Evolutionary conservation across 2,888 invertebrate genomes (phyloP).

Genomic region (Dorcus hopei): DNA sequence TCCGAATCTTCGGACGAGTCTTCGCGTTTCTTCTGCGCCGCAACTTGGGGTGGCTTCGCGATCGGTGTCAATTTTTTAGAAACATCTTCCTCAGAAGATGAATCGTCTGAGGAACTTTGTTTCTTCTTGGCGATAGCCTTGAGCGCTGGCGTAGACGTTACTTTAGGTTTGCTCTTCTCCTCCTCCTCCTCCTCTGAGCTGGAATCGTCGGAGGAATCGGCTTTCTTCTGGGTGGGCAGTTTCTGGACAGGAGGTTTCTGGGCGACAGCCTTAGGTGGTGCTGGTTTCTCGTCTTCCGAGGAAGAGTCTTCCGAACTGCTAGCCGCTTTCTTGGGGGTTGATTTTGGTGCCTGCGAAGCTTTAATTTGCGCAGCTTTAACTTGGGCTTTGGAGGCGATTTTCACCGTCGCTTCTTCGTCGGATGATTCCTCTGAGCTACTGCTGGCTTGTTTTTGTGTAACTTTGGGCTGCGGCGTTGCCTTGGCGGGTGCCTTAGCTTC

Average conservation of each 20-base stretch:
- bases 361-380: too few species aligned
- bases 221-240: constrained; percentile 16
- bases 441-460: constrained; percentile 19
- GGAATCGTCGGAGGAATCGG: constrained; percentile 22
- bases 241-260: constrained; percentile 7
- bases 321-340: constrained; percentile 17
- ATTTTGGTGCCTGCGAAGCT: not conserved
- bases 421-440: constrained; percentile 30
- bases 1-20: constrained; percentile 31
- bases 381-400: too few species aligned
- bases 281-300: constrained; percentile 35
- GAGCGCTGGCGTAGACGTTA: constrained; percentile 1
- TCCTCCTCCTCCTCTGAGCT: constrained; percentile 19
- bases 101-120: constrained; percentile 22
- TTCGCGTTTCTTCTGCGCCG: constrained; percentile 10
- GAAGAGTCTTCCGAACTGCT: constrained; percentile 35
- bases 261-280: constrained; percentile 2
- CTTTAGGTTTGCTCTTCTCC: not conserved
- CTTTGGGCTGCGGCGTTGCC: constrained; percentile 9
- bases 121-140: constrained; percentile 18
- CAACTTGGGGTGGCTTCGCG: constrained; percentile 8
- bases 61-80: constrained; percentile 11
- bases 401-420: constrained; percentile 13
- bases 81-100: constrained; percentile 22
- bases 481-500: constrained; percentile 8